Evolutionary conservation across 37 sponge, comb jelly and placozoan species (phyloP), one percentile per base, ranked within the genome.

Genomic region (Lycopodina hypogea): DNA sequence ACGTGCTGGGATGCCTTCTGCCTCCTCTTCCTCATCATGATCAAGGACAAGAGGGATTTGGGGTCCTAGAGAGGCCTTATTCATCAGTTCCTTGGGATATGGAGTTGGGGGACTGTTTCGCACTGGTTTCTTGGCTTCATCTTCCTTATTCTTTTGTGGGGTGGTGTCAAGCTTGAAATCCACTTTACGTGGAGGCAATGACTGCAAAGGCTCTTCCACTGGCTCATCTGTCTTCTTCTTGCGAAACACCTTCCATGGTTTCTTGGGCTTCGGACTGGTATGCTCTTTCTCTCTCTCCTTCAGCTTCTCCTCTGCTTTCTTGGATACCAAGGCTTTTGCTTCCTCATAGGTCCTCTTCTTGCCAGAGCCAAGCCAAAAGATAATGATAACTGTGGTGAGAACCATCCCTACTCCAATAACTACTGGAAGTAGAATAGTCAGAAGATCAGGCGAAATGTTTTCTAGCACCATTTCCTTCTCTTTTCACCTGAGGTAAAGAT

Each of bases 31-130:
- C 18, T 17, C 3, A 26, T 6, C 15, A 3, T 59, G n/a, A 3
- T 7, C 3, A 12, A 26, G 60, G 4, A 17, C 15, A 12, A 7
- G 14, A 6, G 3, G 4, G 15, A 12, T 45, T 3, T 30, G 7
- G 37, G 38, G 37, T 32, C 6, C 37, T 8, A 32, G 22, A 70
- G 45, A 3, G 45, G 45, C 36, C 21, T 32, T 28, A 7, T 29
- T 55, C 36, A 22, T 64, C 19, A 37, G 0, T 60, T 60, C 37
- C 40, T 75, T 78, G 19, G 84, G 84, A 52, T 84, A 78, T 2
- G 84, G 84, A 33, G 84, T 84, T 18, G 84, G 84, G 23, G 84
- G 84, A 37, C 48, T 84, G 61, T 42, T 58, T 7, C 61, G 78
- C 29, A 60, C 21, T 1, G 64, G 23, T 52, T 56, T 55, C 22